These are phyloP conservation scores for Lanius collurio DNA, from an alignment of 2,113 vertebrate species.

Conservation along the genomic window DNA sequence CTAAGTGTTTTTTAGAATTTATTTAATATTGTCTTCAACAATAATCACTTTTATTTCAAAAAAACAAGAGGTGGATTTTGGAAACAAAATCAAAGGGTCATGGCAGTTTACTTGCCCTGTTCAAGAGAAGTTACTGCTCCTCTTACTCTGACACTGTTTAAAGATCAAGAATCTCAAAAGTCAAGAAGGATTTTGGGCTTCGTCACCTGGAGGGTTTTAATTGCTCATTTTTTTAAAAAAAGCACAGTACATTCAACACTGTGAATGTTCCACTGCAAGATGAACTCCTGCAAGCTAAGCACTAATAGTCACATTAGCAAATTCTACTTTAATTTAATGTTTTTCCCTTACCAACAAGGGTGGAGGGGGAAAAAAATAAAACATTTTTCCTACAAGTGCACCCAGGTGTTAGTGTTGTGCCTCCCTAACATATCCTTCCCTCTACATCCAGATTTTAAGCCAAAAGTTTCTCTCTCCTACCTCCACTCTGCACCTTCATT, in stretches of 20 bases:
- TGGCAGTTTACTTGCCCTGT: not conserved
- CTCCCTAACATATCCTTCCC: not conserved
- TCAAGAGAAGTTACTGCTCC: not conserved
- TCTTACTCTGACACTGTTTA: not conserved
- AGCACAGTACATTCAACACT: not conserved
- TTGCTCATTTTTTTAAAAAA: too few relatives aligned
- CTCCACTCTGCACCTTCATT: not conserved
- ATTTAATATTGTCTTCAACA: not conserved
- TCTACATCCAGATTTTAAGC: not conserved
- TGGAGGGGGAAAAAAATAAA: not conserved
- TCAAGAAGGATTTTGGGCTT: not conserved
- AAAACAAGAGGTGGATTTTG: not conserved
- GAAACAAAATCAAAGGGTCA: not conserved
- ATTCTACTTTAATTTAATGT: not conserved
- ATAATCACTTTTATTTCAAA: not conserved
- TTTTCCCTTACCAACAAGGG: not conserved
- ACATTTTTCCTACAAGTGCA: not conserved
- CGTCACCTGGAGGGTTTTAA: not conserved
- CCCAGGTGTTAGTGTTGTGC: accelerated
- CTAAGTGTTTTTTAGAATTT: not conserved
- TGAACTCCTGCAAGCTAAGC: not conserved
- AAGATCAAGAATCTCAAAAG: not conserved
- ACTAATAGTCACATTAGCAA: not conserved
- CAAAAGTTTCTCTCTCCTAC: not conserved
- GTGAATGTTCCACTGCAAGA: not conserved